Conservation (phyloP, 2,888 invertebrate species). For the Drosophila pseudotakahashii region DNA sequence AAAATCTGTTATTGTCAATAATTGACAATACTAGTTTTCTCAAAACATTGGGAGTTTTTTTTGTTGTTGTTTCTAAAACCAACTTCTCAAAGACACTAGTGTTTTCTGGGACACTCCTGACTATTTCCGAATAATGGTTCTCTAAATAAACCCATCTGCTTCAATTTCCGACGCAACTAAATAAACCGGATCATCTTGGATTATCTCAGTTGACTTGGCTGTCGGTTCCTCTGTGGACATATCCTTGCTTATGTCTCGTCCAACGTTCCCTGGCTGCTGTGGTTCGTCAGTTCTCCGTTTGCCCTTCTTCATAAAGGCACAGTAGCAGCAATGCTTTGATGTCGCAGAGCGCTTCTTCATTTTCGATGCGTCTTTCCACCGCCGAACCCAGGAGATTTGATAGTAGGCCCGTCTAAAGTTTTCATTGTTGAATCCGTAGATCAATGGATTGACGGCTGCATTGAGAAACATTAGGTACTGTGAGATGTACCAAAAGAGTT, state of each 20-base stretch:
- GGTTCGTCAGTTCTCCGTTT: neutral
- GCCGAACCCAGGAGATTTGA: conserved; percentile 85
- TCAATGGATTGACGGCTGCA: conserved; percentile 90
- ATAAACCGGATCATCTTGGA: neutral
- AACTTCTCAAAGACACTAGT: no score
- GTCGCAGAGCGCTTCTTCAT: neutral
- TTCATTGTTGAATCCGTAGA: conserved; percentile 90
- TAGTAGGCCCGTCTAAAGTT: conserved; percentile 88
- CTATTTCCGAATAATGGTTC: no score
- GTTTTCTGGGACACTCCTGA: no score
- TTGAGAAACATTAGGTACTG: conserved; percentile 89
- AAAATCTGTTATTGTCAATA: no score
- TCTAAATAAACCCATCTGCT: conserved; percentile 61
- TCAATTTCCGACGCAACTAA: conserved; percentile 24
- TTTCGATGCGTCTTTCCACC: conserved; percentile 20
- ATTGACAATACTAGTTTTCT: no score
- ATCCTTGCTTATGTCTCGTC: conserved; percentile 7
- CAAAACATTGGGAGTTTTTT: no score
- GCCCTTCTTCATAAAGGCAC: conserved; percentile 52
- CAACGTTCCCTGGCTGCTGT: conserved; percentile 7
- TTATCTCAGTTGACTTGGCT: conserved; percentile 7
- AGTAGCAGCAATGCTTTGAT: conserved; percentile 56
- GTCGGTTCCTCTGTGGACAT: conserved; percentile 2
- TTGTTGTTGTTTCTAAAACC: no score
- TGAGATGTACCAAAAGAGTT: conserved; percentile 88